A percentile compares a stretch with the other conserved stretches of the same genome.
Conservation (phyloP, 2,797 vertebrate species). For the Anniella stebbinsi region DNA sequence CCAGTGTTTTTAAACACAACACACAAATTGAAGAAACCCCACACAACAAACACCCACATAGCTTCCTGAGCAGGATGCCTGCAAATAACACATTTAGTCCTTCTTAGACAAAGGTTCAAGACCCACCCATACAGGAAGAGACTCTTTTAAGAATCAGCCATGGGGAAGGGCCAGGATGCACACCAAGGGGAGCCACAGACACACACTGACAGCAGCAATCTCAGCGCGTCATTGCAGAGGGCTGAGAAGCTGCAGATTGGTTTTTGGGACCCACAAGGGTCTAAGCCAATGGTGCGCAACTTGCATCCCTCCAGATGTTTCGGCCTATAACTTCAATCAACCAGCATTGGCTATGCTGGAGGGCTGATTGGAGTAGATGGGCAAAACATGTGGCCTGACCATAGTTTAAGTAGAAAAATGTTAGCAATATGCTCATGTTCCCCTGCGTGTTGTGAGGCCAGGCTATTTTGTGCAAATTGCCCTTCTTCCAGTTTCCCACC, state of each 20-base stretch:
- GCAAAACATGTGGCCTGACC: too few relatives aligned
- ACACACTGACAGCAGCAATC: background rate
- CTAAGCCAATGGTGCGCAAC: too few relatives aligned
- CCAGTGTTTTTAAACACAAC: background rate
- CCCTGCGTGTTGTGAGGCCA: background rate
- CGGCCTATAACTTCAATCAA: too few relatives aligned
- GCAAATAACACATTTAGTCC: background rate
- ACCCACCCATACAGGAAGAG: background rate
- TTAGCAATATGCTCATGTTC: background rate
- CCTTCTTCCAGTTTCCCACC: background rate
- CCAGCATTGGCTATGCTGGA: too few relatives aligned
- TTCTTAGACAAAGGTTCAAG: background rate
- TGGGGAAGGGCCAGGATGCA: background rate
- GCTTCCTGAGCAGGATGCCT: background rate
- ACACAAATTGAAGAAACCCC: background rate
- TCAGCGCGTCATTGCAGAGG: background rate
- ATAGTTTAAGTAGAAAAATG: background rate
- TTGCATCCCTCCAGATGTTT: too few relatives aligned
- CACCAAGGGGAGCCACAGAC: background rate
- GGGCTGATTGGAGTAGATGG: too few relatives aligned
- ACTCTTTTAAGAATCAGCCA: background rate
- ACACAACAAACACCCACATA: too few relatives aligned
- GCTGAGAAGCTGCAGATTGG: background rate
- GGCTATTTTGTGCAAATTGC: background rate
- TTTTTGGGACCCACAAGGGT: too few relatives aligned